phyloP scores from a whole-genome alignment of 2,797 vertebrate species.

The Malacoctenus gilli region DNA sequence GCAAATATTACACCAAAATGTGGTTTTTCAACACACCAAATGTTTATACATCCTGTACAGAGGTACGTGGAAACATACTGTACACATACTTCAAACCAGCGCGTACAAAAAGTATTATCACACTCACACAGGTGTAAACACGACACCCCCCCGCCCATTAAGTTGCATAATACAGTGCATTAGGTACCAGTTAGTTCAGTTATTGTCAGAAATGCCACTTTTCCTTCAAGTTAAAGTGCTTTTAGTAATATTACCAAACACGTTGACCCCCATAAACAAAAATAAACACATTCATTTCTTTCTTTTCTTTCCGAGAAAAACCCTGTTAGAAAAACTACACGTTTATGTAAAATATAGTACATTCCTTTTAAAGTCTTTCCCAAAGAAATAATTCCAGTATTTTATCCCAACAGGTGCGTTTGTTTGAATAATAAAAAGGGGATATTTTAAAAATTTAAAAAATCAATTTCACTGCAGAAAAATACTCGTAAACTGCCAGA shows the following conservation, averaged over 20 bases:
- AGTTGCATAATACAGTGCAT: conserved; percentile 54
- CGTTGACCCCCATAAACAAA: conserved; percentile 30
- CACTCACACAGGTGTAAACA: conserved; percentile 11
- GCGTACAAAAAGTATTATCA: conserved; percentile 25
- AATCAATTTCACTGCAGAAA: conserved; percentile 5
- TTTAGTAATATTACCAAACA: conserved; percentile 77
- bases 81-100: conserved; percentile 27
- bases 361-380: conserved; percentile 44
- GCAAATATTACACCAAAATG: conserved; percentile 3
- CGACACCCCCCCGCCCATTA: conserved; percentile 6
- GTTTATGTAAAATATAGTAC: conserved; percentile 39
- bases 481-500: too few species aligned
- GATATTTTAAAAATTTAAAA: too few species aligned
- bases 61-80: conserved; percentile 31
- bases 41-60: conserved; percentile 44
- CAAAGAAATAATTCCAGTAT: conserved; percentile 52
- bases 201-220: conserved; percentile 60
- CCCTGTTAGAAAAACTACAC: conserved; percentile 53
- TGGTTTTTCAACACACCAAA: too few species aligned
- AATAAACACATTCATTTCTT: conserved; percentile 38
- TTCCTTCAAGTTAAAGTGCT: conserved; percentile 78
- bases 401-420: conserved; percentile 18
- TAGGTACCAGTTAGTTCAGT: conserved; percentile 65
- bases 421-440: conserved; percentile 33
- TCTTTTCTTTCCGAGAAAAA: too few species aligned